Percentiles rank a stretch among this genome's conserved stretches.
Evolutionary conservation across 2,888 invertebrate species (phyloP).

Genomic region (Drosophila buzzatii): DNA sequence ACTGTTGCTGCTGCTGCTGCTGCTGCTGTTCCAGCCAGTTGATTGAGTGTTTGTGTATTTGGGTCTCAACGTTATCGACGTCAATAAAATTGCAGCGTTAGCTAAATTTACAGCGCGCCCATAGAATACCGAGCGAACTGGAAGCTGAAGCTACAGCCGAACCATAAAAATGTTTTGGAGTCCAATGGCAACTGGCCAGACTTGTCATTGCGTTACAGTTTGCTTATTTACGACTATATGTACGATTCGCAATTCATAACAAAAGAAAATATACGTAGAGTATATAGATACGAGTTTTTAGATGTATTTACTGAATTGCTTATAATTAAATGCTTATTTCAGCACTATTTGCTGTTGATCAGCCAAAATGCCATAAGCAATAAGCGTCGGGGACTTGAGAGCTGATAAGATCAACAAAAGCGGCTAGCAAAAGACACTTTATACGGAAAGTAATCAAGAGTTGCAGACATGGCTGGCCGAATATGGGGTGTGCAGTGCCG

Average conservation of each 20-base stretch:
- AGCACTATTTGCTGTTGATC: slow-evolving; percentile 28
- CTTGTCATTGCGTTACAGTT: slow-evolving; percentile 10
- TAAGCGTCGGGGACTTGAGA: slow-evolving; percentile 24
- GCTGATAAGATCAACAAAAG: slow-evolving; percentile 31
- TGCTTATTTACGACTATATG: neutral
- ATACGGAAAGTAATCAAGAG: slow-evolving; percentile 19
- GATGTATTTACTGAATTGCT: neutral
- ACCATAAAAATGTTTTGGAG: neutral
- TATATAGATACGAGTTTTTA: neutral
- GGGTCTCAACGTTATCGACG: slow-evolving; percentile 65
- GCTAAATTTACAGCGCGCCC: slow-evolving; percentile 50
- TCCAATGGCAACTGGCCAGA: slow-evolving; percentile 19
- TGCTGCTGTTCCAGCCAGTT: slow-evolving; percentile 26
- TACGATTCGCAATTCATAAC: neutral
- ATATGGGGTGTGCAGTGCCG: slow-evolving; percentile 28
- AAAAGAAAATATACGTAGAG: slow-evolving; percentile 4
- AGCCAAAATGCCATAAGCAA: slow-evolving; percentile 63
- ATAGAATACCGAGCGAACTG: slow-evolving; percentile 40
- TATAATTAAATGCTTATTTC: slow-evolving; percentile 24
- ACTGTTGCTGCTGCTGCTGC: slow-evolving; percentile 14
- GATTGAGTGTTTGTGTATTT: slow-evolving; percentile 57
- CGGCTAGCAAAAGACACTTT: neutral
- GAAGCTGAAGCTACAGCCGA: slow-evolving; percentile 1
- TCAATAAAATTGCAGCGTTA: slow-evolving; percentile 58
- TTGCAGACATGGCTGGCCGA: slow-evolving; percentile 47